A percentile compares a stretch with the other conserved stretches of the same genome.
phyloP scores from a whole-genome alignment of 2,113 vertebrate genomes.

The Passer montanus region DNA sequence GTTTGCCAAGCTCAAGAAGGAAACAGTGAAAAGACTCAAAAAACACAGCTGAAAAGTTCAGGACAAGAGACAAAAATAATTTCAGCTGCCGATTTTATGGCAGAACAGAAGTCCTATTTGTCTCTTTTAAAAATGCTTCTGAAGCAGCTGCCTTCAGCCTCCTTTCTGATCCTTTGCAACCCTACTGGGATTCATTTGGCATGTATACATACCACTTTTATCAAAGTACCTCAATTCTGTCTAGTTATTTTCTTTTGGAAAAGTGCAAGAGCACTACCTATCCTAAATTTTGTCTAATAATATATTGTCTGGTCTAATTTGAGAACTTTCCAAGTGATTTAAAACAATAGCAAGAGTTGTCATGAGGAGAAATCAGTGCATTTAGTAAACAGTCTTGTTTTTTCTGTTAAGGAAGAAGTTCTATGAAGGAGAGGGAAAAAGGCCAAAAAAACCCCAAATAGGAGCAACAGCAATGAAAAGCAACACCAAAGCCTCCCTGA shows the following conservation, averaged over 20 bases:
- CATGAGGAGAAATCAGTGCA: not conserved
- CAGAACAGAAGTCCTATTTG: not conserved
- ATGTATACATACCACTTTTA: not conserved
- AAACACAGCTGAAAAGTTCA: not conserved
- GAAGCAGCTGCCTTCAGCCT: not conserved
- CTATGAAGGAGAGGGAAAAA: not conserved
- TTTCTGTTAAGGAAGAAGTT: not conserved
- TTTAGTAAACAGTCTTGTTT: not conserved
- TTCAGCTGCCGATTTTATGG: not conserved
- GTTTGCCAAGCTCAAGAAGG: not conserved
- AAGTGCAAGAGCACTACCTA: not conserved
- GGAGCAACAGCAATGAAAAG: not conserved
- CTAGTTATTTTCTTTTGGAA: not conserved
- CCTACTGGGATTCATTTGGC: not conserved
- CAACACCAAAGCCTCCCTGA: not conserved
- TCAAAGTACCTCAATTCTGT: not conserved
- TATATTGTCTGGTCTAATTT: not conserved
- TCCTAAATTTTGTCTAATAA: not conserved
- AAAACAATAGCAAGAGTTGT: not conserved
- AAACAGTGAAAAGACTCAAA: not conserved
- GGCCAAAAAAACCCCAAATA: accelerated
- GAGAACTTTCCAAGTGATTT: not conserved
- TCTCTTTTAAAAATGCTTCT: not conserved
- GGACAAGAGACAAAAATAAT: not conserved
- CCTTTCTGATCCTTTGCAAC: not conserved